phyloP scores from a whole-genome alignment of 2,888 invertebrate genomes.

The Biston betularia region DNA sequence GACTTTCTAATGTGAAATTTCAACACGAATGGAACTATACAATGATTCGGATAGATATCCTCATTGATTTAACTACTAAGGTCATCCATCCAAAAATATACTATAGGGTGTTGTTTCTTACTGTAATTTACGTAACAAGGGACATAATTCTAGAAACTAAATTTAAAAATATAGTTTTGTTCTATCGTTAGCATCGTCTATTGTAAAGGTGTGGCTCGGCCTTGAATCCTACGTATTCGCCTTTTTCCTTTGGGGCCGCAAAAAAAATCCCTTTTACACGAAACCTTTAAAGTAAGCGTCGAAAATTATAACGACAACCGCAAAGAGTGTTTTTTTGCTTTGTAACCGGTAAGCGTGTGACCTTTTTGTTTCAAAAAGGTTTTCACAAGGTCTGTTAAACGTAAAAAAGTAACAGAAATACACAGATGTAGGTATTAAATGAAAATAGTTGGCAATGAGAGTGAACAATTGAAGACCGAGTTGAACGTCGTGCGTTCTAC shows the following conservation, averaged over 20 bases:
- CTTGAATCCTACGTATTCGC: slow-evolving; percentile 31
- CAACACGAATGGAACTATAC: no score
- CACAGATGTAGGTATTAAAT: neutral
- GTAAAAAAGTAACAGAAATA: neutral
- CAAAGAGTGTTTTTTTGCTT: slow-evolving; percentile 30
- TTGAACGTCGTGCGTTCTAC: no score
- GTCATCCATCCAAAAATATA: no score
- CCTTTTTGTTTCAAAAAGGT: slow-evolving; percentile 9
- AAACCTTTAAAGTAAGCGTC: slow-evolving; percentile 31
- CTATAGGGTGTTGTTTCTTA: no score
- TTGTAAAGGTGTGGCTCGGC: slow-evolving; percentile 3
- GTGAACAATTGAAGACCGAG: no score
- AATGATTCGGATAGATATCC: no score
- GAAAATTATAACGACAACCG: slow-evolving; percentile 33
- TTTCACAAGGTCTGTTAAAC: neutral
- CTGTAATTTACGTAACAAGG: no score
- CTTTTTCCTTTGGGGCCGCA: slow-evolving; percentile 32
- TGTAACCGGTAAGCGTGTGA: slow-evolving; percentile 12
- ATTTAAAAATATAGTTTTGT: no score
- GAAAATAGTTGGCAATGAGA: neutral
- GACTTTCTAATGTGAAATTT: no score
- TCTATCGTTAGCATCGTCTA: neutral
- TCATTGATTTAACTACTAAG: no score
- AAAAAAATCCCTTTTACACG: slow-evolving; percentile 34
- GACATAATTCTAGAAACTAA: no score